Evolutionary conservation across 2,797 vertebrate species (phyloP).

Genomic region (Bovichtus variegatus): DNA sequence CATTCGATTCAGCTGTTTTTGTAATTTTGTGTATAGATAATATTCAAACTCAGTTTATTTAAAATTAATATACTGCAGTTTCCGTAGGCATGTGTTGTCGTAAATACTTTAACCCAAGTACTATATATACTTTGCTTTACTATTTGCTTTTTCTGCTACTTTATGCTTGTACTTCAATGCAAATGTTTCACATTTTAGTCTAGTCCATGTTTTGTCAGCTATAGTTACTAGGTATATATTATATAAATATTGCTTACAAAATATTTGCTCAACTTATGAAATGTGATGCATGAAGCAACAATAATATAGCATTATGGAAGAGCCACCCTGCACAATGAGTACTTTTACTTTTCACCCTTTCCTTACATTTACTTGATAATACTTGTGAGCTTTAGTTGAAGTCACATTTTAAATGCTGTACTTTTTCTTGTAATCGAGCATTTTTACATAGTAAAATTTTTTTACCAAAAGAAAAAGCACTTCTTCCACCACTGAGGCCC

Average conservation of each 20-base stretch:
- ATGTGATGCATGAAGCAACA: not conserved
- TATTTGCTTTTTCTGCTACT: not conserved
- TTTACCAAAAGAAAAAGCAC: no score
- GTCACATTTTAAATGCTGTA: not conserved
- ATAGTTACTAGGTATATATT: not conserved
- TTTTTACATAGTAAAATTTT: no score
- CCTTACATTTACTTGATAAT: not conserved
- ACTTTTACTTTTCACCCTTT: not conserved
- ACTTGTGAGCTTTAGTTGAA: not conserved
- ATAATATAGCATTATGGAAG: not conserved
- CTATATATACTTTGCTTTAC: not conserved
- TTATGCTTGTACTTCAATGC: not conserved
- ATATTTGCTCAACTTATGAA: not conserved
- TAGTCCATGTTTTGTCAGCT: not conserved
- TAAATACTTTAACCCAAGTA: not conserved
- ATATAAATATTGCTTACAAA: not conserved
- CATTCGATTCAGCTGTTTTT: accelerated
- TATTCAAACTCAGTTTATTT: not conserved
- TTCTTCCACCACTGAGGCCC: not conserved
- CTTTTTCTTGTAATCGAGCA: no score
- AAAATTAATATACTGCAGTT: not conserved
- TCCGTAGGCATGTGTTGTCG: not conserved
- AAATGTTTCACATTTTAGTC: not conserved
- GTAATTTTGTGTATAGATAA: not conserved
- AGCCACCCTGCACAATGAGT: not conserved